These are phyloP conservation scores for Ashinkailepas kermadecensis DNA, from an alignment of 2,888 invertebrate genomes.

Conservation along the genomic window DNA sequence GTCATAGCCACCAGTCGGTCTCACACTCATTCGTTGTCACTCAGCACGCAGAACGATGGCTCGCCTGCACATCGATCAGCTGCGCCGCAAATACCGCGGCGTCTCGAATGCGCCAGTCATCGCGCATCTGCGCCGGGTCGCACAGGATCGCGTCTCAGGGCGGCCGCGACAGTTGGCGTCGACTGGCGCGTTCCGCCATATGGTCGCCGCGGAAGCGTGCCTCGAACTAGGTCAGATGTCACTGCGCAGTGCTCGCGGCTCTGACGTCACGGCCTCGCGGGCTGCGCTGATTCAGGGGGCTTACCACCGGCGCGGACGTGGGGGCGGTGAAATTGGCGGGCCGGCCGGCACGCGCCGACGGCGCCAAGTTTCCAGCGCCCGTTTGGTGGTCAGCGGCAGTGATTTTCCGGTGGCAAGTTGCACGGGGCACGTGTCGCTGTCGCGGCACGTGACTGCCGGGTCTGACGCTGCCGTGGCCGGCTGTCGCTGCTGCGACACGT, in stretches of 20 bases:
- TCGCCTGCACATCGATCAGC: not conserved
- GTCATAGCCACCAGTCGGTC: not conserved
- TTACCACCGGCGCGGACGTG: not conserved
- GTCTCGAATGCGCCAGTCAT: not conserved
- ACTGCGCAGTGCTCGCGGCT: not conserved
- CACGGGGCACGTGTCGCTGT: not conserved
- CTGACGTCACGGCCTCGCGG: not conserved
- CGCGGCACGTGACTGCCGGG: too few species aligned
- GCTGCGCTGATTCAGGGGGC: not conserved
- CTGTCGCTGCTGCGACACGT: not conserved
- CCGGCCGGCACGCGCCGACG: not conserved
- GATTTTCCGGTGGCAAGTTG: not conserved
- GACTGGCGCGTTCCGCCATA: too few species aligned
- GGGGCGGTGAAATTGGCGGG: not conserved
- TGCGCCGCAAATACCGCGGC: not conserved
- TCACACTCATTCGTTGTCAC: not conserved
- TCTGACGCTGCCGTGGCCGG: too few species aligned
- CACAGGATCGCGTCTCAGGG: not conserved
- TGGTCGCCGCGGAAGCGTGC: too few species aligned
- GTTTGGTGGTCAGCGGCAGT: not conserved
- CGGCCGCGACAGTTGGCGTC: too few species aligned
- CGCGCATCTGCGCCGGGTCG: not conserved
- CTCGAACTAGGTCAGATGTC: not conserved
- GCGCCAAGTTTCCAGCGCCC: not conserved
- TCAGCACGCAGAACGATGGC: not conserved